Conservation (phyloP, 2,113 vertebrate species). For the Prionailurus viverrinus region DNA sequence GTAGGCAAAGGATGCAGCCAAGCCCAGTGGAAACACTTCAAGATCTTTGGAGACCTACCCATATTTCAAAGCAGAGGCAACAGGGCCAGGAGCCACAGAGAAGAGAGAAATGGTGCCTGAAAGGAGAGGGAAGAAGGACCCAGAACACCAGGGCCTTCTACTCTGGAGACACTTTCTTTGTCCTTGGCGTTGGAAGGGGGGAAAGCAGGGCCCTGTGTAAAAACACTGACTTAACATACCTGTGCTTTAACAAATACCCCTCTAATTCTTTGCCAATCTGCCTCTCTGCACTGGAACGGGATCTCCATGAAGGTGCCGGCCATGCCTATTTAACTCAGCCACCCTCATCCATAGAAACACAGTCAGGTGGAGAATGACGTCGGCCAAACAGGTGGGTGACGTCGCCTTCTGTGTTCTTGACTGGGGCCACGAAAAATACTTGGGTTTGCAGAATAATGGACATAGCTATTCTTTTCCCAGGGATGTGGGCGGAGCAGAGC, state of each 20-base stretch:
- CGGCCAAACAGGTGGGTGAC: neutral
- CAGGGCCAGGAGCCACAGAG: neutral
- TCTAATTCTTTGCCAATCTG: no score
- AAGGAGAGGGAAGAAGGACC: fast-evolving
- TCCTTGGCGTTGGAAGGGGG: neutral
- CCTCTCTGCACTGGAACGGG: neutral
- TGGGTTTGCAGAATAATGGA: neutral
- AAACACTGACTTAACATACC: neutral
- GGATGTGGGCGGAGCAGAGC: no score
- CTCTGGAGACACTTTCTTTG: neutral
- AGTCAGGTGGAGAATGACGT: neutral
- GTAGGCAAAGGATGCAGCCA: neutral
- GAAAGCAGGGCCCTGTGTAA: neutral
- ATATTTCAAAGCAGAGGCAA: neutral
- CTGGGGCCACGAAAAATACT: neutral
- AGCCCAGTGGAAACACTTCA: neutral
- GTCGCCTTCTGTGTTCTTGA: fast-evolving
- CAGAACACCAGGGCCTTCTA: no score
- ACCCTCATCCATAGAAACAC: neutral
- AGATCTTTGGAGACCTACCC: neutral
- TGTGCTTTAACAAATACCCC: neutral
- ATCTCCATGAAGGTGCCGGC: fast-evolving
- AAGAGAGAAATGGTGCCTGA: no score
- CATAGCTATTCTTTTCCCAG: neutral
- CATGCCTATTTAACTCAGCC: fast-evolving